A percentile compares a stretch with the other conserved stretches of the same genome.
Conservation (phyloP, 2,888 invertebrate species). For the Apodemia arnacis region DNA sequence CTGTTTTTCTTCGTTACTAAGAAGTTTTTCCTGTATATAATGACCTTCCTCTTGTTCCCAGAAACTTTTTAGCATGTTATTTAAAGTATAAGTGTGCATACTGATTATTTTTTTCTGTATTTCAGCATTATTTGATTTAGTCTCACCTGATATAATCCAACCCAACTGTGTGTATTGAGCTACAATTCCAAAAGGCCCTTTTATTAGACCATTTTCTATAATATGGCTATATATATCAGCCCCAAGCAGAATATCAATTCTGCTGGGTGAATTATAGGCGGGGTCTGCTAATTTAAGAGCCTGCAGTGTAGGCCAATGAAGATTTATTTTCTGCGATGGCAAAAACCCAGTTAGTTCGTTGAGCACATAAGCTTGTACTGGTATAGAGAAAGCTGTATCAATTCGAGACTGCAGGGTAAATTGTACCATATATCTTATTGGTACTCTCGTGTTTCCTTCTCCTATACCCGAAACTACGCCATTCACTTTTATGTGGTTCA, state of each 20-base stretch:
- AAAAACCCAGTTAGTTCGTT: slow-evolving; percentile 18
- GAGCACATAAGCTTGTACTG: slow-evolving; percentile 35
- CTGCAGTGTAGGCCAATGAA: slow-evolving; percentile 14
- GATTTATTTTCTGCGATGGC: slow-evolving; percentile 9
- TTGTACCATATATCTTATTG: slow-evolving; percentile 28
- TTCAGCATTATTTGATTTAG: background rate
- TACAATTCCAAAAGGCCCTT: slow-evolving; percentile 49
- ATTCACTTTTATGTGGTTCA: slow-evolving; percentile 47
- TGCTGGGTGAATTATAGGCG: slow-evolving; percentile 53
- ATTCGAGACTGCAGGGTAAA: slow-evolving; percentile 6
- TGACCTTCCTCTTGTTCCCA: background rate
- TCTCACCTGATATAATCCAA: slow-evolving; percentile 76
- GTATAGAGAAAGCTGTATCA: slow-evolving; percentile 13
- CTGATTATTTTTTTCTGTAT: background rate
- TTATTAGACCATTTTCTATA: slow-evolving; percentile 64
- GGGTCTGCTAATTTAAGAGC: slow-evolving; percentile 50
- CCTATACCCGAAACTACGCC: slow-evolving; percentile 41
- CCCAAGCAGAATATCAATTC: slow-evolving; percentile 77
- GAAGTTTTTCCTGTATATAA: background rate
- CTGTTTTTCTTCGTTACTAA: background rate
- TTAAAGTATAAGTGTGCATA: background rate
- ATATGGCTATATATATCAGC: slow-evolving; percentile 76
- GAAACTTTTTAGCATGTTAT: background rate
- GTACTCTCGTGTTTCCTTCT: slow-evolving; percentile 12
- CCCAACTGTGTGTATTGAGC: slow-evolving; percentile 72